Conservation (phyloP, 2,888 invertebrate species). For the Venustoraphidia nigricollis region DNA sequence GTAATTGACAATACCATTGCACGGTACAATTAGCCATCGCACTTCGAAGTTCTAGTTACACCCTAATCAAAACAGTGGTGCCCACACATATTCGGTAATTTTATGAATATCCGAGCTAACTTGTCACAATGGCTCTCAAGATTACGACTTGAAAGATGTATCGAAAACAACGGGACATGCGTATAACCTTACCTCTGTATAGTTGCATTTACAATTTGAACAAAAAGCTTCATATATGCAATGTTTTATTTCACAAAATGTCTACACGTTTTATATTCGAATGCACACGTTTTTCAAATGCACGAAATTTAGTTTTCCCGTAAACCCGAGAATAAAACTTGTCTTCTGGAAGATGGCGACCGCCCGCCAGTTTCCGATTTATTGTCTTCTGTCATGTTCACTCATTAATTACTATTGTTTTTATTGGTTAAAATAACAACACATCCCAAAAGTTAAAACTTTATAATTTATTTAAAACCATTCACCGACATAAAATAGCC, state of each 20-base stretch:
- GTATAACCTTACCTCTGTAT: slow-evolving; percentile 9
- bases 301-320: slow-evolving; percentile 14
- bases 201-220: slow-evolving; percentile 2
- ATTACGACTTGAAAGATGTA: slow-evolving; percentile 9
- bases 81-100: too few relatives aligned
- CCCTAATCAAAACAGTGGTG: too few relatives aligned
- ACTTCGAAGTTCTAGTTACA: too few relatives aligned
- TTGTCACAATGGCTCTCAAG: slow-evolving; percentile 10
- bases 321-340: slow-evolving; percentile 28
- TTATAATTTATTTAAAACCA: too few relatives aligned
- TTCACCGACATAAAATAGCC: too few relatives aligned
- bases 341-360: slow-evolving; percentile 43
- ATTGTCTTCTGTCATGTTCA: slow-evolving; percentile 32
- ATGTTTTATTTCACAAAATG: slow-evolving; percentile 8
- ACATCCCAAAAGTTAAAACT: too few relatives aligned
- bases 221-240: slow-evolving; percentile 1
- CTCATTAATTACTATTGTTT: slow-evolving; percentile 17
- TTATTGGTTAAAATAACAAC: too few relatives aligned
- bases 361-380: slow-evolving; percentile 31
- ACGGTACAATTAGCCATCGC: too few relatives aligned
- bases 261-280: slow-evolving; percentile 7
- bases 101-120: not conserved
- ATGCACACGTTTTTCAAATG: slow-evolving; percentile 8
- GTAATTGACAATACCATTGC: too few relatives aligned
- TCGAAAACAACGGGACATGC: slow-evolving; percentile 5